Evolutionary conservation across 2,888 invertebrate genomes (phyloP), one percentile per base, ranked within the genome.

Genomic region (Capitulum mitella): DNA sequence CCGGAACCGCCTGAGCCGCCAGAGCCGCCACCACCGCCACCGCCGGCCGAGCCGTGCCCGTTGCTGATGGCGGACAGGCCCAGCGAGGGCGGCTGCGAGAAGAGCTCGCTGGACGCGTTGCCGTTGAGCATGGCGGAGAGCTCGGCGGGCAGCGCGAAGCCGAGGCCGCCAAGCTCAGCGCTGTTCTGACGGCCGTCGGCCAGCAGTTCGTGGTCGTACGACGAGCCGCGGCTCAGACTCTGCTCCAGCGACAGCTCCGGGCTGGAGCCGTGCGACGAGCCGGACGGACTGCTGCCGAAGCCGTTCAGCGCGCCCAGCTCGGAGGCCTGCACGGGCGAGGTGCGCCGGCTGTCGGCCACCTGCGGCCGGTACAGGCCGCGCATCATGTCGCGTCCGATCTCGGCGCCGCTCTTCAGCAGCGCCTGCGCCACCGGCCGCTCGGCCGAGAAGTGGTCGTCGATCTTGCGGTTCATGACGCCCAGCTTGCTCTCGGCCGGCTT

Each of bases 381-480:
- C 76, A 76, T 43, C 46, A 76, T 10, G 16, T 76, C 76, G 19
- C 76, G 76, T n/a, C 46, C 76, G 29, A 76, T n/a, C 46, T 76
- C 76, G 32, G 29, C 46, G 29, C 76, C 46, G 19, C 22, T 37
- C 5, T 26, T 22, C 46, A 76, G 46, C 76, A 76, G 76, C 46
- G 48, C 14, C 43, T 48, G 48, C 76, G 76, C 76, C 29, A 46
- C 46, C 46, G 29, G 19, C 46, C 29, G 46, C 76, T 76, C 76
- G 46, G 76, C 76, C 1, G 76, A 43, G 32, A 76, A 76, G 48
- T 76, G 76, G 46, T 76, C 76, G 76, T 76, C 76, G 76, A 76
- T 76, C 29, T 48, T 43, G 76, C 76, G 76, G 32, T 48, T 76
- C 43, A 76, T 48, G 29, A 48, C 76, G 29, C 29, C 76, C 43